Conservation (phyloP, 2,888 invertebrate genomes). For the Drosophila neonasuta region DNA sequence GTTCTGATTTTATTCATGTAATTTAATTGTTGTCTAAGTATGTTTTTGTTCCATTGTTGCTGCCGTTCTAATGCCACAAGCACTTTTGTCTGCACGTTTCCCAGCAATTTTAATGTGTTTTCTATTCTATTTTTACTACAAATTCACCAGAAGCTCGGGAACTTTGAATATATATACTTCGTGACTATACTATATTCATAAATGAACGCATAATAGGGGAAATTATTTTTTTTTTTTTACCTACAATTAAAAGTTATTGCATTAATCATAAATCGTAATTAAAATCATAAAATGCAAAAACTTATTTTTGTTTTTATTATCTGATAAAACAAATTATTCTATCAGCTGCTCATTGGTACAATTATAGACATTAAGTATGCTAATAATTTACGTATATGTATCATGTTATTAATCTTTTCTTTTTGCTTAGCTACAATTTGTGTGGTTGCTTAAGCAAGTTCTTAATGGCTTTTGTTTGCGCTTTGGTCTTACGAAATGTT, state of each 20-base stretch:
- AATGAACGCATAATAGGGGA: neutral
- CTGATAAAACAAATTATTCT: too few relatives aligned
- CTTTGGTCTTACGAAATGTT: constrained; percentile 4
- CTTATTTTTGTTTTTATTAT: too few relatives aligned
- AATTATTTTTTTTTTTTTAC: too few relatives aligned
- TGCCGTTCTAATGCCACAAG: constrained; percentile 3
- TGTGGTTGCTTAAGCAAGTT: neutral
- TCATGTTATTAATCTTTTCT: too few relatives aligned
- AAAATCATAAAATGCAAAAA: neutral
- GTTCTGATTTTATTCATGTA: constrained; percentile 45
- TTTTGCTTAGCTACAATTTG: neutral
- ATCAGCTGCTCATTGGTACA: too few relatives aligned
- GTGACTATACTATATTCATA: neutral
- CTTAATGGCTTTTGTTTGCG: constrained; percentile 18
- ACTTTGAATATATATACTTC: neutral
- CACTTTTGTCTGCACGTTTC: neutral
- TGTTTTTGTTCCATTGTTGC: constrained; percentile 22
- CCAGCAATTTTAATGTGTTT: neutral
- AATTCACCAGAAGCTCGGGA: constrained; percentile 5
- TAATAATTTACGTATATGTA: too few relatives aligned
- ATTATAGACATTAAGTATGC: too few relatives aligned
- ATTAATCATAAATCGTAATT: neutral
- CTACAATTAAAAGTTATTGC: neutral
- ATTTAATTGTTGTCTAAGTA: constrained; percentile 62
- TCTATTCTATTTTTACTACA: neutral